Percentiles rank a stretch among this genome's conserved stretches.
These are phyloP conservation scores for Autographa gamma DNA, from an alignment of 2,888 invertebrate genomes.

Conservation along the genomic window DNA sequence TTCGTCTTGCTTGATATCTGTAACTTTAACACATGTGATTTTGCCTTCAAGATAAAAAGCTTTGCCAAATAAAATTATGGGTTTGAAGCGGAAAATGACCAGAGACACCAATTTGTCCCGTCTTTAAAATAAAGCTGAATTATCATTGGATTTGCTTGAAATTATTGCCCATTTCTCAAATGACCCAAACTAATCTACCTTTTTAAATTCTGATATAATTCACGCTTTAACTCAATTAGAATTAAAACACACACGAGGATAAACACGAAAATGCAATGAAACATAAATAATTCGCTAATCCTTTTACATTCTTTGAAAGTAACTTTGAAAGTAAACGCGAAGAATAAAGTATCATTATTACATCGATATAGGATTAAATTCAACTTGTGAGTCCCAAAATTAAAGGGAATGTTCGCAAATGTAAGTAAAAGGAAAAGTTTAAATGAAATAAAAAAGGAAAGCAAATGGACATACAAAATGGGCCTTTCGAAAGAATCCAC, in stretches of 20 bases:
- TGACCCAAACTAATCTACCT: neutral
- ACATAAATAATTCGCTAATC: neutral
- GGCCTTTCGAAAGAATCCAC: conserved; percentile 63
- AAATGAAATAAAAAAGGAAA: conserved; percentile 56
- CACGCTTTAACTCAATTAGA: neutral
- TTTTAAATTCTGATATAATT: neutral
- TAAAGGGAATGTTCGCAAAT: conserved; percentile 46
- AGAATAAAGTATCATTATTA: conserved; percentile 27
- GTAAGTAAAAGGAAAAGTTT: conserved; percentile 65
- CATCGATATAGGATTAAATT: conserved; percentile 10
- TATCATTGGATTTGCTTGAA: neutral
- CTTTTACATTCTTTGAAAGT: neutral
- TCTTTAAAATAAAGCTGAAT: neutral
- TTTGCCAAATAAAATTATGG: neutral
- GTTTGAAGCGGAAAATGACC: neutral
- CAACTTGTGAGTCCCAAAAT: conserved; percentile 14
- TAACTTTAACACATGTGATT: neutral
- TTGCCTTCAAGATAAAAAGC: neutral
- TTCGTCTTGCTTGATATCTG: neutral
- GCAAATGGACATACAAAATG: conserved; percentile 52
- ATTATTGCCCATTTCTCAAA: neutral
- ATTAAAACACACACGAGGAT: neutral
- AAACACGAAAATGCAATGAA: neutral
- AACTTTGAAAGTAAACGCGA: conserved; percentile 3
- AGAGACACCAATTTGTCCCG: neutral